phyloP scores from a whole-genome alignment of 92 coral and sea anemone genomes.

The Heteractis magnifica region DNA sequence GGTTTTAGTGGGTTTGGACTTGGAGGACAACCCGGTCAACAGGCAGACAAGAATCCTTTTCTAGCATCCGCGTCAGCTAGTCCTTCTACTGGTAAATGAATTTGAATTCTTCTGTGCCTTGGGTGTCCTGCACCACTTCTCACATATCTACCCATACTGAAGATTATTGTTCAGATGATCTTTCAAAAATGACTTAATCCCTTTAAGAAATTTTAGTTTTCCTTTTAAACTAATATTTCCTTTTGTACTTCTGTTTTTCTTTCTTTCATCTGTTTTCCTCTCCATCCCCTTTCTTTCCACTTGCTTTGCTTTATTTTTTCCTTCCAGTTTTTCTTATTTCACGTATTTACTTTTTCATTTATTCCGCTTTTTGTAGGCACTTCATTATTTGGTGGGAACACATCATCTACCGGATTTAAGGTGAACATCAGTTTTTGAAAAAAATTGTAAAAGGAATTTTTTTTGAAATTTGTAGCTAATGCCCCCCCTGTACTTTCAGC shows the following conservation, averaged over 20 bases:
- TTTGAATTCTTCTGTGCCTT: background rate
- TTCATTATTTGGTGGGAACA: slow-evolving; percentile 58
- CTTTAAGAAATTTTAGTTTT: background rate
- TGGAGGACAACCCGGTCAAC: slow-evolving; percentile 54
- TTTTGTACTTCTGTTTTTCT: background rate
- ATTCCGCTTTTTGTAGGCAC: slow-evolving; percentile 24
- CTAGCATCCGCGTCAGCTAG: background rate
- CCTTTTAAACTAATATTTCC: background rate
- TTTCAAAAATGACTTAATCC: too few species aligned
- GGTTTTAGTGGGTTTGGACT: slow-evolving; percentile 61
- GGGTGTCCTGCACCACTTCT: background rate
- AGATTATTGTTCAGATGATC: too few species aligned
- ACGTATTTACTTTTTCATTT: background rate
- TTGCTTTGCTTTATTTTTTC: background rate
- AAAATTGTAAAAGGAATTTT: background rate
- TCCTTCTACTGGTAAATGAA: background rate
- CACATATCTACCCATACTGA: background rate
- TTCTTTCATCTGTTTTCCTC: background rate
- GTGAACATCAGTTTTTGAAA: background rate
- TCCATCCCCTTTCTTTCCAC: background rate
- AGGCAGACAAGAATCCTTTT: slow-evolving; percentile 31
- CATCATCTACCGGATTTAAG: slow-evolving; percentile 8
- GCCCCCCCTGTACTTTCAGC: slow-evolving; percentile 18
- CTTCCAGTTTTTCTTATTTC: background rate
- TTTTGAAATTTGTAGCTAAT: background rate